phyloP scores from a whole-genome alignment of 2,113 vertebrate genomes.

The Centropus unirufus region DNA sequence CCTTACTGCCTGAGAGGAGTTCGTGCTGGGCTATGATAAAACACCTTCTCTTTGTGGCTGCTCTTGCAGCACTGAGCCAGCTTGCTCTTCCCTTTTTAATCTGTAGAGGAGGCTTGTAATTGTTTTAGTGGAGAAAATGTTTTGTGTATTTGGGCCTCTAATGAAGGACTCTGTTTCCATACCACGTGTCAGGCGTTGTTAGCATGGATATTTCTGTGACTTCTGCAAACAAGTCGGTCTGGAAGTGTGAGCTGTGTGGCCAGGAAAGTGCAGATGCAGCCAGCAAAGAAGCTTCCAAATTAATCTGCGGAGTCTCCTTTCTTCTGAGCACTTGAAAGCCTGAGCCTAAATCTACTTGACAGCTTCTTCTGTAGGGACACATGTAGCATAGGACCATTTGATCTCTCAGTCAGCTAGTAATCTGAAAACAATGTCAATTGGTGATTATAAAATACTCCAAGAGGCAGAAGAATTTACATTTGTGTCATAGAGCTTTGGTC shows the following conservation, averaged over 20 bases:
- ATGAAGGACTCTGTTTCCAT: background rate
- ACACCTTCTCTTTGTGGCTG: background rate
- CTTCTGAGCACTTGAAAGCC: constrained; percentile 22
- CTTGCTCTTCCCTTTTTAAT: background rate
- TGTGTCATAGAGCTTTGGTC: background rate
- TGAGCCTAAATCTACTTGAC: constrained; percentile 52
- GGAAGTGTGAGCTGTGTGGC: background rate
- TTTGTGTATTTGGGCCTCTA: background rate
- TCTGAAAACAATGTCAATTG: background rate
- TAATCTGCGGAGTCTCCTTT: constrained; percentile 28
- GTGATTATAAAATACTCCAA: background rate
- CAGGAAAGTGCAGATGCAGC: constrained; percentile 53
- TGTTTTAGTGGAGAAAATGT: background rate
- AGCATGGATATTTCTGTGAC: background rate
- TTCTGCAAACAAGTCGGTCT: background rate
- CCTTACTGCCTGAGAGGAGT: background rate
- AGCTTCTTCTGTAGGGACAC: constrained; percentile 35
- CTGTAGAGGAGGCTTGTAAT: background rate
- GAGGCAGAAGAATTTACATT: background rate
- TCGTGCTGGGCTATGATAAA: background rate
- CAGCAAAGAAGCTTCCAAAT: constrained; percentile 49
- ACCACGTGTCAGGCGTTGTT: constrained; percentile 4
- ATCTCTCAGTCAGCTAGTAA: background rate
- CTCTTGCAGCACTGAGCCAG: background rate
- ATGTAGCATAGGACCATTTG: background rate